Evolutionary conservation across 2,888 invertebrate species (phyloP).

Genomic region (Palloptera scutellata): DNA sequence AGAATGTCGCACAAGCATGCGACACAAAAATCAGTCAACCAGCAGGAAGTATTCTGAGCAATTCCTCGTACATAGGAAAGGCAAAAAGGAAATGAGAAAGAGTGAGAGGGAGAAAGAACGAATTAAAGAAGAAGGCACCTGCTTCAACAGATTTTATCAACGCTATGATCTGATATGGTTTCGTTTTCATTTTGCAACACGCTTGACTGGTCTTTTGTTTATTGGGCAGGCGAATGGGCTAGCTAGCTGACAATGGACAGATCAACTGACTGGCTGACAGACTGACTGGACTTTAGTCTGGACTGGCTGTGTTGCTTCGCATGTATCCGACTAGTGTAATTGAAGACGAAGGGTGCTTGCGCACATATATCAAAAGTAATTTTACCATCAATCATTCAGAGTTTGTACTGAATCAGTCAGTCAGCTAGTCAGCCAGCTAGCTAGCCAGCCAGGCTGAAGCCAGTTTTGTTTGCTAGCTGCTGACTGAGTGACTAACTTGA

Average conservation of each 20-base stretch:
- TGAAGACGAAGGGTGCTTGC: slow-evolving; percentile 37
- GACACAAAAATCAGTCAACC: slow-evolving; percentile 35
- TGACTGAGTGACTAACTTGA: too few species aligned
- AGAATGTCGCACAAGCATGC: slow-evolving; percentile 19
- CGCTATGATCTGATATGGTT: slow-evolving; percentile 39
- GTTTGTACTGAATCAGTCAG: slow-evolving; percentile 49
- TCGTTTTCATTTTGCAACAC: slow-evolving; percentile 38
- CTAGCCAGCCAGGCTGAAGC: background rate
- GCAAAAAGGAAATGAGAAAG: background rate
- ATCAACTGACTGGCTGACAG: background rate
- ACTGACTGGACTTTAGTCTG: slow-evolving; percentile 40
- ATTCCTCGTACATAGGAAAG: slow-evolving; percentile 18
- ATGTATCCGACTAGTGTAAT: slow-evolving; percentile 26
- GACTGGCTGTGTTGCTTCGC: slow-evolving; percentile 30
- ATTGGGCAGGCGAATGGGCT: background rate
- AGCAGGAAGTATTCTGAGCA: slow-evolving; percentile 33
- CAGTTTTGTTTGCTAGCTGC: background rate
- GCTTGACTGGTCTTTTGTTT: slow-evolving; percentile 24
- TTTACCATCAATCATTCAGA: slow-evolving; percentile 58
- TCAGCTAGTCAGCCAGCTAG: slow-evolving; percentile 43
- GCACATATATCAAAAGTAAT: slow-evolving; percentile 53
- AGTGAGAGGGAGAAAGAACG: background rate
- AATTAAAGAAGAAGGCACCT: slow-evolving; percentile 27
- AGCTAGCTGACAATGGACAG: background rate
- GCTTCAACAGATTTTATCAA: slow-evolving; percentile 51